Base-by-base conservation (phyloP, 1,140 invertebrate genomes). In the Ips typographus region DNA sequence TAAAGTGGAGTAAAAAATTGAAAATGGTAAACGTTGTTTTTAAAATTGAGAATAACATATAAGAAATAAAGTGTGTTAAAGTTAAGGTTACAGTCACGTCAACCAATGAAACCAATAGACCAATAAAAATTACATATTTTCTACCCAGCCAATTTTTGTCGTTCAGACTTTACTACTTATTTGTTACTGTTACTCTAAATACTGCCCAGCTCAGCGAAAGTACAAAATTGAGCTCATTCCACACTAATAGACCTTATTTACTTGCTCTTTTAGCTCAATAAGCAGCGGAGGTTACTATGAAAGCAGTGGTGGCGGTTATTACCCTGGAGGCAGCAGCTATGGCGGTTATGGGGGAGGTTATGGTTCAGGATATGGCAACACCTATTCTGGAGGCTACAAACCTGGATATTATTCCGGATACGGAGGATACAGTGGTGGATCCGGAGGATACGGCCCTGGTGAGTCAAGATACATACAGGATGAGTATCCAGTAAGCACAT, bases 341-440 rank as follows among this genome's bases (percentile, higher is more conserved):
- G 60, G 43, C 40, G 42, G 41, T 52, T 47, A 52, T 49, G 5
- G 39, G 8, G 40, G 43, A 49, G 43, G 43, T 8, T 55, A 52
- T 38, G 62, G 62, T 38, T 22, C 8, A 2, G 51, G 62, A 4
- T 41, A 56, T 53, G 37, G 39, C 4, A n/a, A n/a, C 6, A 55
- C 5, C 40, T 58, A 39, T 3, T 58, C 56, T 2, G n/a, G 8
- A 40, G 40, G 40, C 5, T 59, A 59, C 39, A n/a, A 6, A 37
- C 53, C 53, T 36, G 57, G 57, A n/a, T 59, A 59, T n/a, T 59
- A 59, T 41, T 59, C 57, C 42, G 57, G 53, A 38, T 56, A 56
- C n/a, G 53, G 38, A 4, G 53, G 38, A 56, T 56, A 56, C 38
- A 39, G 53, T 40, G 38, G 57, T 40, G 38, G 57, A 40, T 42